Base-by-base conservation (phyloP, 1,140 invertebrate species). In the Sminthurides bifidus region DNA sequence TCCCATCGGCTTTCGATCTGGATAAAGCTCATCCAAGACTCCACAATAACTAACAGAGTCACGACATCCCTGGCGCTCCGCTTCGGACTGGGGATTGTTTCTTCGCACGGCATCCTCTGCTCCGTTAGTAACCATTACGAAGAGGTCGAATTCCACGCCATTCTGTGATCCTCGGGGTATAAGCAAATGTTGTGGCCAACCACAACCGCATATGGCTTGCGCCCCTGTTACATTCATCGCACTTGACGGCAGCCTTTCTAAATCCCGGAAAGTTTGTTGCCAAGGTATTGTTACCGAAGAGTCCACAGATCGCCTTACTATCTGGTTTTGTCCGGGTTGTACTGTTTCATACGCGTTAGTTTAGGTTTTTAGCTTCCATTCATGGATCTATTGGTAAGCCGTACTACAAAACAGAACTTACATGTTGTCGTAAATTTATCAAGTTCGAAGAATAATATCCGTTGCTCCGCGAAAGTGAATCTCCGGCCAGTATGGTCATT, bases 361-460 rank as follows among this genome's bases (percentile, higher is more conserved):
- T 17, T 26, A 50, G 17, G 15, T 12, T 31, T 51, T 6, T 31
- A 51, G 37, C 21, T 31, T 33, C 5, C 21, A 8, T 33, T 35
- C 4, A 23, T 26, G 10, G 10, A 48, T 35, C 21, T 51, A 6
- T 33, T 35, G 1, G 21, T 12, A 74, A 15, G n/a, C n/a, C n/a
- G n/a, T n/a, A n/a, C n/a, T n/a, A n/a, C n/a, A n/a, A n/a, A n/a
- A n/a, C n/a, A n/a, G n/a, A n/a, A n/a, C n/a, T 75, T 71, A 83
- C 81, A 67, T 14, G 72, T 70, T 0, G 76, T 73, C 6, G 77
- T 74, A 66, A 85, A 85, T 68, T 85, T 85, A 68, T 87, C 85
- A 70, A 87, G 71, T 65, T 87, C 85, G 31, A 87, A 78, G 78
- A 86, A 84, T 24, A 85, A 69, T 2, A 74, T 66, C 23, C 81